Percentiles rank a stretch among this genome's conserved stretches.
Evolutionary conservation across 2,888 invertebrate genomes (phyloP).

Genomic region (Argyra leucocephala): DNA sequence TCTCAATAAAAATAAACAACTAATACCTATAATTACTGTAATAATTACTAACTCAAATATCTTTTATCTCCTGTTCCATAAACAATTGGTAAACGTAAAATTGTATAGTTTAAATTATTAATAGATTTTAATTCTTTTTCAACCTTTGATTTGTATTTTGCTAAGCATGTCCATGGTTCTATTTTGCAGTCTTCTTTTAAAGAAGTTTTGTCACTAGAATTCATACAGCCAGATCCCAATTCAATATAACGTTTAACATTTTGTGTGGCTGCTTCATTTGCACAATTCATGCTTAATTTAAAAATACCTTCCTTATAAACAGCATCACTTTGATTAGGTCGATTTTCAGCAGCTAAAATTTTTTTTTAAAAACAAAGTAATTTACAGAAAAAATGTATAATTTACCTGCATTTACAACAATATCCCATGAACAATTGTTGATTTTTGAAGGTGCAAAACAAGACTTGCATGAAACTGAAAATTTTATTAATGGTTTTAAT

Average conservation of each 20-base stretch:
- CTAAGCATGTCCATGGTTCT: slow-evolving; percentile 79
- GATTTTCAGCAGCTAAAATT: slow-evolving; percentile 87
- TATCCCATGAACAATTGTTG: slow-evolving; percentile 55
- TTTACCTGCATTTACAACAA: slow-evolving; percentile 44
- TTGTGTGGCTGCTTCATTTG: slow-evolving; percentile 60
- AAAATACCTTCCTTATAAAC: slow-evolving; percentile 84
- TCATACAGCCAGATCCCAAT: slow-evolving; percentile 74
- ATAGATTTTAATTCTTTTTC: slow-evolving; percentile 65
- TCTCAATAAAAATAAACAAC: background rate
- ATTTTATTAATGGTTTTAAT: background rate
- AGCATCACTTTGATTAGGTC: slow-evolving; percentile 76
- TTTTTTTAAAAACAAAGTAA: slow-evolving; percentile 38
- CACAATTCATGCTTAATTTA: slow-evolving; percentile 75
- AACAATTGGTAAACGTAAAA: slow-evolving; percentile 74
- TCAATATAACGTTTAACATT: slow-evolving; percentile 67
- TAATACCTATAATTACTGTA: background rate
- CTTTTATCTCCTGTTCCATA: slow-evolving; percentile 77
- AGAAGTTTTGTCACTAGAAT: slow-evolving; percentile 66
- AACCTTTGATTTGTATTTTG: slow-evolving; percentile 72
- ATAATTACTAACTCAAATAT: slow-evolving; percentile 60
- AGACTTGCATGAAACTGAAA: slow-evolving; percentile 66
- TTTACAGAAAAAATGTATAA: background rate
- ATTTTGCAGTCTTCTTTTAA: slow-evolving; percentile 65
- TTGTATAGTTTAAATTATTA: slow-evolving; percentile 59
- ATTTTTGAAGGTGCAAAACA: slow-evolving; percentile 56